Base-by-base conservation (phyloP, 2,888 invertebrate genomes). In the Synanthedon formicaeformis region DNA sequence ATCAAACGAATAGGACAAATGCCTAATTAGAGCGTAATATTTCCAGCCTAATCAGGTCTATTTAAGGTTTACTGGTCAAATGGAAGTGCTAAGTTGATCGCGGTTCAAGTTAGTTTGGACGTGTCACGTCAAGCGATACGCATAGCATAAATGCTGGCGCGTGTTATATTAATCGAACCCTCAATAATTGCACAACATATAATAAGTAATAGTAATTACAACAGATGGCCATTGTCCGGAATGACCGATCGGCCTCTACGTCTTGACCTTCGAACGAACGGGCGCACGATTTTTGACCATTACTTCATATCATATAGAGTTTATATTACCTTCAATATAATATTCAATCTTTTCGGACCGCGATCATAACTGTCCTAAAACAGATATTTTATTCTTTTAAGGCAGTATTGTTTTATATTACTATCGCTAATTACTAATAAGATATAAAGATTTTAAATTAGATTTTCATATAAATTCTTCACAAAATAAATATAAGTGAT, bases 161-260 rank as follows among this genome's bases (percentile, higher is more conserved):
- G 67, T 72, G 70, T 67, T 34, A 34, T 34, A 34, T 34, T 34
- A 34, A 34, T 45, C 45, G 14, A 45, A 45, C 45, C 14, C 45
- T 45, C 45, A 45, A 81, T 76, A 64, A 69, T 84, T 82, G 81
- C 81, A 69, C 78, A 82, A 85, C 71, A 69, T 65, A 67, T 74
- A 77, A 67, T 74, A 77, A 78, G 76, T 78, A 81, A 78, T 78
- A 82, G 79, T 83, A 83, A 84, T 85, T 86, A 86, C 83, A 82
- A 82, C 78, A 75, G 86, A 85, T 85, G 80, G 71, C 82, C 71
- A 84, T 87, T 86, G 85, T 86, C 81, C 77, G 69, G 64, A 72
- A 76, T 80, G 81, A 79, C 81, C 78, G 80, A 79, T 76, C 77
- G 81, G 78, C 78, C 79, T 76, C 74, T 69, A 66, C 68, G 72